Conservation (phyloP, 2,113 vertebrate genomes). For the Semnornis frantzii region DNA sequence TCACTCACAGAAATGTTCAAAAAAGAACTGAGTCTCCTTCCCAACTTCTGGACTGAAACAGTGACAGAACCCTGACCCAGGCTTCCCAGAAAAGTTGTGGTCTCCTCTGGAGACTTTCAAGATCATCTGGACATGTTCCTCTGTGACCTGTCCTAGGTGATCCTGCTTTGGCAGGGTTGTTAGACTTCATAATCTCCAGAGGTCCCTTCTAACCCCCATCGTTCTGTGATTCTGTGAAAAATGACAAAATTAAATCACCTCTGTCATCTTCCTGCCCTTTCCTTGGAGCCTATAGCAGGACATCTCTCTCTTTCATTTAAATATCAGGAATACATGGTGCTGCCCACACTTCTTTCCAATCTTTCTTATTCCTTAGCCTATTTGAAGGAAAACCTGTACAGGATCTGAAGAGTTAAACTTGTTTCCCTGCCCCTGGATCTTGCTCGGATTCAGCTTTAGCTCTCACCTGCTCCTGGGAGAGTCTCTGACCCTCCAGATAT, state of each 20-base stretch:
- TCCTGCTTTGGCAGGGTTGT: too few relatives aligned
- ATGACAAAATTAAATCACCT: not conserved
- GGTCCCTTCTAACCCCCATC: too few relatives aligned
- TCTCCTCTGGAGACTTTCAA: too few relatives aligned
- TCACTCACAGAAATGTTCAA: too few relatives aligned
- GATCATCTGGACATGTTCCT: too few relatives aligned
- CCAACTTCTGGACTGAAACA: too few relatives aligned
- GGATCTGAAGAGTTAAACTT: not conserved
- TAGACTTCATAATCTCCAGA: too few relatives aligned
- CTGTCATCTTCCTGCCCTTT: not conserved
- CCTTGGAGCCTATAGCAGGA: not conserved
- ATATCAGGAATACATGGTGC: conserved; percentile 16
- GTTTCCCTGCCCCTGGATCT: not conserved
- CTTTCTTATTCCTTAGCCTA: not conserved
- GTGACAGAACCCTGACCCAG: too few relatives aligned
- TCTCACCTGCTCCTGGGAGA: not conserved
- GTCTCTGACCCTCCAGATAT: rapidly evolving
- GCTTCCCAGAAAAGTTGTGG: too few relatives aligned
- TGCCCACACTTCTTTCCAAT: not conserved
- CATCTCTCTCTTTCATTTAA: not conserved
- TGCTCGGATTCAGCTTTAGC: not conserved
- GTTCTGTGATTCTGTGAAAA: not conserved
- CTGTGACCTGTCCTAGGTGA: too few relatives aligned
- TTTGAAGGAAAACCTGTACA: not conserved
- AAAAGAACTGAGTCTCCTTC: too few relatives aligned